Evolutionary conservation across 2,888 invertebrate genomes (phyloP), one percentile per base, ranked within the genome.

Genomic region (Polyommatus iphigenia): DNA sequence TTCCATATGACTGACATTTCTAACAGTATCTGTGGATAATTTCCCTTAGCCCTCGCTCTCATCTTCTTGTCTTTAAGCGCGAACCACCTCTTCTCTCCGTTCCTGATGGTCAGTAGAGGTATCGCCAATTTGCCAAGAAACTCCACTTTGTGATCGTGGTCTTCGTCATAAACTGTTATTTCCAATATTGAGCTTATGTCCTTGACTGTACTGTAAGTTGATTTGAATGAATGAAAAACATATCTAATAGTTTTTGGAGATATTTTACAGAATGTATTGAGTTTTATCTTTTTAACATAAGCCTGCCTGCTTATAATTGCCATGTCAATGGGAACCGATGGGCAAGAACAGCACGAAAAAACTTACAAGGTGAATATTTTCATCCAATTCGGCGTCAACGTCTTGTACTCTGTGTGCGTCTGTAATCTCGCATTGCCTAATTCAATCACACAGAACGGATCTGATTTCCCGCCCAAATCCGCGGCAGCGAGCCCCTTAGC

Each of bases 331-430:
- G 36, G 36, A 46, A 46, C 8, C 13, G 46, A 10, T 46, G 46
- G 46, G 13, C 36, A 6, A 36, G n/a, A n/a, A n/a, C n/a, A n/a
- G n/a, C n/a, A n/a, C n/a, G n/a, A 20, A 59, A 36, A 36, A 36
- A 95, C 97, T 24, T 93, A 98, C 98, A 99, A 99, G 72, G 98
- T 99, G 89, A 99, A 99, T 83, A 99, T 98, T 92, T 99, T 99
- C 94, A 99, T 98, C 99, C 99, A 99, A 82, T 97, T 98, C 0
- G 99, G 99, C 78, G 97, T 95, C 32, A 99, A 92, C 0, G 99
- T 99, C 90, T 99, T 99, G 90, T 99, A 99, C 90, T 99, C 99
- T 0, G 99, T 99, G 89, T 99, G 99, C 0, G 99, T 99, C 90
- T 99, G 99, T 57, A 99, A 94, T 77, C 99, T 95, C 0, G 98